These are phyloP conservation scores for Ectropis crepuscularia DNA, from an alignment of 2,888 invertebrate genomes.

Conservation along the genomic window DNA sequence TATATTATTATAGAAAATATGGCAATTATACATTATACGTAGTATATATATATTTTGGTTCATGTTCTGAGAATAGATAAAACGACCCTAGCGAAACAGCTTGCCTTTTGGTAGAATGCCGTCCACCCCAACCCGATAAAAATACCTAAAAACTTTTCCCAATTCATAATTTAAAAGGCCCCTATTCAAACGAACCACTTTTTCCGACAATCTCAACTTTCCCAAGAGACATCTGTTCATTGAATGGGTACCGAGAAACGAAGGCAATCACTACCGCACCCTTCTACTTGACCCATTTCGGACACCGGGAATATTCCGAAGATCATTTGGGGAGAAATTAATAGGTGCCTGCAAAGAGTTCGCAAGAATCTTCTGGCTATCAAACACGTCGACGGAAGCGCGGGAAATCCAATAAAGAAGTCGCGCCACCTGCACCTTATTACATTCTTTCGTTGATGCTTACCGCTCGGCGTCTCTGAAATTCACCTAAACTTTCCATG, in stretches of 20 bases:
- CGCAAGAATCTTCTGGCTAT: constrained; percentile 81
- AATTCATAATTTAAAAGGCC: constrained; percentile 19
- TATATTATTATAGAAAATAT: too few species aligned
- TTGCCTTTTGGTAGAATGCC: not conserved
- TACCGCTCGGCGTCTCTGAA: constrained; percentile 64
- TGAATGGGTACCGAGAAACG: constrained; percentile 35
- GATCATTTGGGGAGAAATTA: constrained; percentile 69
- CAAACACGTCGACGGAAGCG: constrained; percentile 80
- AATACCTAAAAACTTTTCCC: constrained; percentile 2
- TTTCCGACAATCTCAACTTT: constrained; percentile 29
- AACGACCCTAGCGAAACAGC: too few species aligned
- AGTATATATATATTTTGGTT: too few species aligned
- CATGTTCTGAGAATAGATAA: too few species aligned
- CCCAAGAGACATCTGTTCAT: constrained; percentile 30
- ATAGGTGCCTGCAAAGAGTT: constrained; percentile 74
- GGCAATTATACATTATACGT: too few species aligned
- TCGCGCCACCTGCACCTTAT: constrained; percentile 82
- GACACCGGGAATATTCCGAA: constrained; percentile 46
- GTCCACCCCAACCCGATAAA: not conserved
- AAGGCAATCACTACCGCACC: constrained; percentile 39
- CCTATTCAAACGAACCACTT: constrained; percentile 31
- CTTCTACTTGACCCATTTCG: constrained; percentile 42
- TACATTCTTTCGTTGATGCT: constrained; percentile 81
- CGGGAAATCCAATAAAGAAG: constrained; percentile 84
- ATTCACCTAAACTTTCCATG: constrained; percentile 76